Evolutionary conservation across 2,113 vertebrate species (phyloP).

Genomic region (Malaclemys terrapin): DNA sequence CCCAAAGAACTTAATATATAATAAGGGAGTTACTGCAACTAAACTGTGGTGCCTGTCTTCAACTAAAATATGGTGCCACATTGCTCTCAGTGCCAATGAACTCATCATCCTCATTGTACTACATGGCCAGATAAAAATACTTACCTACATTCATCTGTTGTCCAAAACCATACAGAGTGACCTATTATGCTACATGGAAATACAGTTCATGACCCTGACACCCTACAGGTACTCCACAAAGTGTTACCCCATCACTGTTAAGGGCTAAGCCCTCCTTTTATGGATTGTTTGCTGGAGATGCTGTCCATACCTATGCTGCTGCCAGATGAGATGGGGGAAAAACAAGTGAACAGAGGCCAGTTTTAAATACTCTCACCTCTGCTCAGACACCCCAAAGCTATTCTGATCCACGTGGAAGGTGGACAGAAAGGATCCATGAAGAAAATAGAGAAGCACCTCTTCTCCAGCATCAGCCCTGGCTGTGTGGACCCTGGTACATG

Average conservation of each 20-base stretch:
- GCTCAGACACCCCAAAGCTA: background rate
- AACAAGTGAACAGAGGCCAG: background rate
- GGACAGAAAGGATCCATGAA: background rate
- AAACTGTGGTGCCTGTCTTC: background rate
- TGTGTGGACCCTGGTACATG: background rate
- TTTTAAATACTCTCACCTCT: background rate
- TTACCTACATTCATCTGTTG: background rate
- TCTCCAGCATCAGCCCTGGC: conserved; percentile 19
- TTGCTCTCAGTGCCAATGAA: background rate
- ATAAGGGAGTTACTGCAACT: background rate
- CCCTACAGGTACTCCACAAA: background rate
- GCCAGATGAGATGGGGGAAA: background rate
- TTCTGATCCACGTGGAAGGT: background rate
- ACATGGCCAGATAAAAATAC: background rate
- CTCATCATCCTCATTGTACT: background rate
- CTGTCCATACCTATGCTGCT: background rate
- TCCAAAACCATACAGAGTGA: background rate
- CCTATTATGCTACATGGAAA: background rate
- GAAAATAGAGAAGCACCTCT: background rate
- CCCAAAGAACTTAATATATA: background rate
- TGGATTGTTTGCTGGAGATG: fast-evolving
- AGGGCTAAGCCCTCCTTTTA: fast-evolving
- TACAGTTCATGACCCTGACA: background rate
- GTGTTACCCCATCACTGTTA: background rate
- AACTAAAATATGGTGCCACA: background rate